Base-by-base conservation (phyloP, 1,140 invertebrate species). In the Papilio helenus region DNA sequence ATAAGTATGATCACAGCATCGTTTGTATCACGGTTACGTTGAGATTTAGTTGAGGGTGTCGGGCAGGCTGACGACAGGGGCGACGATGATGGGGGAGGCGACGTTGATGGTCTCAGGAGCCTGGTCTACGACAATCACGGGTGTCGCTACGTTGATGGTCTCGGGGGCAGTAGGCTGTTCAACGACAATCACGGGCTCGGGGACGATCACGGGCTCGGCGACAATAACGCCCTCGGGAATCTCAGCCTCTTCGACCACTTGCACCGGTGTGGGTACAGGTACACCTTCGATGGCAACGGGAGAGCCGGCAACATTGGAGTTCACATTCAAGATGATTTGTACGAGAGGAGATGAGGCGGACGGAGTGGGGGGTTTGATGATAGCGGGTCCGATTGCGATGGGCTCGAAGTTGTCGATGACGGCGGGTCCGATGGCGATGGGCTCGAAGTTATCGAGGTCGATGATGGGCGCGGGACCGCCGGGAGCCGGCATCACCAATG, bases 271-370 rank as follows among this genome's bases (percentile, higher is more conserved):
- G 18, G 79, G 78, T 0, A 18, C 51, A 10, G 26, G 72, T 44
- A 49, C 8, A 44, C 65, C 44, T 8, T 76, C 79, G 2, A 34
- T 39, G 34, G 78, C 46, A 18, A 80, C 81, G 49, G 85, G 81
- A 58, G 20, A 84, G 2, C 74, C 81, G 44, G 46, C 72, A 58
- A 77, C 79, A 68, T 74, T 46, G 55, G 82, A 44, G 51, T 88
- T 85, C 68, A 92, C 82, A 81, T 92, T 92, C 80, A 90, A 44
- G 81, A 92, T 89, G 84, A 92, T 88, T 82, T 90, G 89, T 20
- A 93, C 90, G 16, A 90, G 84, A 55, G 90, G 86, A 81, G 86
- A 74, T 74, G 78, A 81, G 18, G 61, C 73, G 18, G 77, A 73
- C 3, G 81, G 76, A 18, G 72, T 84, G 23, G 87, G 85, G 78